Base-by-base conservation (phyloP, 2,113 vertebrate genomes). In the Platycercus adscitus region DNA sequence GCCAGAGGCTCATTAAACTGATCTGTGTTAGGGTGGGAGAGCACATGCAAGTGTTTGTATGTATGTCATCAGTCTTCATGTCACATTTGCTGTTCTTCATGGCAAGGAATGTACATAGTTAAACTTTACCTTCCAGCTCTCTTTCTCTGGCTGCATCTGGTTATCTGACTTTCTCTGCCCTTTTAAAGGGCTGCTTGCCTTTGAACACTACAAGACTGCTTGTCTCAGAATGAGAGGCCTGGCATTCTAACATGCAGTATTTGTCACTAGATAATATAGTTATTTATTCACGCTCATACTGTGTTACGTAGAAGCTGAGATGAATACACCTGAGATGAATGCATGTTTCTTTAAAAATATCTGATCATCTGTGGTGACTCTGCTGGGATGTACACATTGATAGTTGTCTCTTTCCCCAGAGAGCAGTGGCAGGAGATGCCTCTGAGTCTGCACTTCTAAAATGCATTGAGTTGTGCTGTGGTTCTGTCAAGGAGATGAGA, bases 381-480 rank as follows among this genome's bases (percentile, higher is more conserved):
- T 12, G 16, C 20, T 52, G 58, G 47, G 6, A 33, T 41, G 4
- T 63, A 12, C 2, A 3, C 33, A 71, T 79, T 95, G 26, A 89
- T 20, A 64, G 20, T 76, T n/a, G 26, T 61, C 65, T 60, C 77
- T 86, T 75, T 96, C 61, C 53, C 23, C 93, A 98, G 98, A 95
- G 98, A 91, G 93, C 98, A 1, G 98, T 98, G 14, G 98, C 98
- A 0, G 98, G 98, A 35, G 98, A 98, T 1, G 98, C 98, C 9
- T 98, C 98, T 0, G 98, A 98, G 81, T 98, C 98, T 2, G 98
- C 98, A 1, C 98, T 98, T 64, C 73, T 98, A 20, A 98, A 98
- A 66, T 98, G 98, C 61, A 98, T 98, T 21, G 98, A 98, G 72
- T 44, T 98, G 43, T 98, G 98, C 93, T 98, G 98, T 21, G 98